Evolutionary conservation across 2,113 vertebrate species (phyloP), one percentile per base, ranked within the genome.

Genomic region (Leptobrachium leishanense): DNA sequence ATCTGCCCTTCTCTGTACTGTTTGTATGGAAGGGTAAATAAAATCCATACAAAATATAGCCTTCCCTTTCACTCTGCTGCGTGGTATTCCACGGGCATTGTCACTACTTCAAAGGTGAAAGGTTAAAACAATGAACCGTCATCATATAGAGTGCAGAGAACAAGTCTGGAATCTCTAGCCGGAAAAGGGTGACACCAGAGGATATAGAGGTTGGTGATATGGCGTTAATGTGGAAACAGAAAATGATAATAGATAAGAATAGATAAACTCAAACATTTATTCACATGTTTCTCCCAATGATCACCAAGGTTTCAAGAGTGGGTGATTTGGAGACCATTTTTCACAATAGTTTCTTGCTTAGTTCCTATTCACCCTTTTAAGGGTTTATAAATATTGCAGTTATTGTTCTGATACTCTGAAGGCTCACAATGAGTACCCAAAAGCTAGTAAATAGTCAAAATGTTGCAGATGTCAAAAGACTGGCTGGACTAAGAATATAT

Each of bases 111-210:
- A 43, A 44, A 53, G 77, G 70, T 79, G 70, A 79, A 54, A 74
- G 77, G 77, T 79, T 79, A 74, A 79, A 73, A 67, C n/a, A 54
- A 79, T 79, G 77, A 79, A 6, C 46, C 41, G 39, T 65, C 50
- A 79, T 43, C 65, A 74, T 46, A 43, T 53, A 44, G 68, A 10
- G 63, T 73, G 77, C 65, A 67, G 68, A 59, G 15, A 63, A 73
- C 44, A n/a, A 43, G 55, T 44, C 63, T 15, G 43, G 20, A 50
- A 63, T 73, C 8, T 5, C 40, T 6, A 8, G 50, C 11, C 43
- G 43, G 43, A 70, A 64, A 50, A 57, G 46, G 9, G 66, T 59
- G 77, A 79, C 77, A 73, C 64, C 9, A 31, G 72, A 66, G 40
- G 68, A 65, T 57, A 77, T 53, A 72, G 12, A 43, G 31, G 57